Percentiles rank a stretch among this genome's conserved stretches.
Evolutionary conservation across 2,797 vertebrate species (phyloP).

Genomic region (Miichthys miiuy): DNA sequence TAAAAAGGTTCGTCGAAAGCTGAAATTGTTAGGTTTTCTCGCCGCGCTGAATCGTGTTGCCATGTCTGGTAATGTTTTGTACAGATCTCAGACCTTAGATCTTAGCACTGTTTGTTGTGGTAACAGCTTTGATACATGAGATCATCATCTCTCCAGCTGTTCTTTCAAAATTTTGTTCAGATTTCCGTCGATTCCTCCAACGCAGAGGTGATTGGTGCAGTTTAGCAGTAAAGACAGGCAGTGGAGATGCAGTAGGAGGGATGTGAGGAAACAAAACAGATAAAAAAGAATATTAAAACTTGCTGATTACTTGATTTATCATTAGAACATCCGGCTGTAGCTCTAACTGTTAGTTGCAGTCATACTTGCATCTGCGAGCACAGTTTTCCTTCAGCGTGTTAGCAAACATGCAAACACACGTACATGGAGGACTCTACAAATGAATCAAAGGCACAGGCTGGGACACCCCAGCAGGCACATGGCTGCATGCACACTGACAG

Average conservation of each 20-base stretch:
- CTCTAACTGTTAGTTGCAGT: too few species aligned
- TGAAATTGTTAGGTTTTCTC: not conserved
- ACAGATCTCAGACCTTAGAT: not conserved
- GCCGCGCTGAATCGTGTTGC: not conserved
- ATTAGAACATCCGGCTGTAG: too few species aligned
- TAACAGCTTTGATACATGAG: conserved; percentile 3
- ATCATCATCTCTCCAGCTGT: not conserved
- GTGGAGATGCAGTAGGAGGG: not conserved
- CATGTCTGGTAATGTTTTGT: not conserved
- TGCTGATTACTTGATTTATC: too few species aligned
- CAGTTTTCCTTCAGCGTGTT: too few species aligned
- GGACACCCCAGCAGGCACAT: not conserved
- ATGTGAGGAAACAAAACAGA: too few species aligned
- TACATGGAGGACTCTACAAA: not conserved
- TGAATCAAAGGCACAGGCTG: conserved; percentile 1
- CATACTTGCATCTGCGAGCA: too few species aligned
- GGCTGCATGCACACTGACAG: not conserved
- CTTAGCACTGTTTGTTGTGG: not conserved
- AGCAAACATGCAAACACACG: not conserved
- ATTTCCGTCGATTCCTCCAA: not conserved
- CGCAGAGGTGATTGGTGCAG: not conserved
- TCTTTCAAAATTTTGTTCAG: not conserved
- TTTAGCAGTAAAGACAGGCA: not conserved
- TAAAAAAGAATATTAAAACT: too few species aligned
- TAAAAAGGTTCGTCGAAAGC: not conserved